Percentiles rank a stretch among this genome's conserved stretches.
Evolutionary conservation across 2,797 vertebrate genomes (phyloP).

Genomic region (Knipowitschia caucasica): DNA sequence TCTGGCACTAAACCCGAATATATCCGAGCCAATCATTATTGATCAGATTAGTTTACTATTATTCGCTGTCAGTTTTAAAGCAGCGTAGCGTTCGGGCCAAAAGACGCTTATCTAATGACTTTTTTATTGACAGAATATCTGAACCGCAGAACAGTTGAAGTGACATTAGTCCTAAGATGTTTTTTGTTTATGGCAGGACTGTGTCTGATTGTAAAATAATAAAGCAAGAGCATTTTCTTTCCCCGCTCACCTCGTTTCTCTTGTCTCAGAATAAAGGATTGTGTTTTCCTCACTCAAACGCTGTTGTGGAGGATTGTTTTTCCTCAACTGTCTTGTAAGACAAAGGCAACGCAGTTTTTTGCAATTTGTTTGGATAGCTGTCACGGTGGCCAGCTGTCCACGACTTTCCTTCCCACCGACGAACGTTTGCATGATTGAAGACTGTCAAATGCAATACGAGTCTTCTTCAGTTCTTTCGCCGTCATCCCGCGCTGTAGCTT

Average conservation of each 20-base stretch:
- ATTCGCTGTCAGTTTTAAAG: no score
- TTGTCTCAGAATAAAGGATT: conserved; percentile 35
- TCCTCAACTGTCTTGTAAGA: conserved; percentile 4
- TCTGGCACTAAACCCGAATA: no score
- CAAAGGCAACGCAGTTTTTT: conserved; percentile 14
- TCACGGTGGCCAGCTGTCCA: conserved; percentile 13
- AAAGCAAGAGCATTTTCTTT: conserved; percentile 16
- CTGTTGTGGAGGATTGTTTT: conserved; percentile 38
- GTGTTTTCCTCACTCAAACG: conserved; percentile 13
- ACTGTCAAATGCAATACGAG: not conserved
- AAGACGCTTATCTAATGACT: no score
- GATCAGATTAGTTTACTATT: no score
- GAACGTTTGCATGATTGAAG: no score
- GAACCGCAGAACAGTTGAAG: no score
- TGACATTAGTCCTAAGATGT: not conserved
- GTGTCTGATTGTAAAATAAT: not conserved
- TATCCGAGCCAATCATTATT: no score
- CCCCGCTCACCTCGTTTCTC: conserved; percentile 14
- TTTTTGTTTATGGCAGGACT: not conserved
- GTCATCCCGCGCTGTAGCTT: not conserved
- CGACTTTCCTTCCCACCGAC: conserved; percentile 7
- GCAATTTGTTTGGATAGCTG: conserved; percentile 16
- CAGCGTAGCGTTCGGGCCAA: no score
- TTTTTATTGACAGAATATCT: no score
- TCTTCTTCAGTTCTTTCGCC: not conserved